Evolutionary conservation across 2,797 vertebrate genomes (phyloP).

Genomic region (Liasis olivaceus): DNA sequence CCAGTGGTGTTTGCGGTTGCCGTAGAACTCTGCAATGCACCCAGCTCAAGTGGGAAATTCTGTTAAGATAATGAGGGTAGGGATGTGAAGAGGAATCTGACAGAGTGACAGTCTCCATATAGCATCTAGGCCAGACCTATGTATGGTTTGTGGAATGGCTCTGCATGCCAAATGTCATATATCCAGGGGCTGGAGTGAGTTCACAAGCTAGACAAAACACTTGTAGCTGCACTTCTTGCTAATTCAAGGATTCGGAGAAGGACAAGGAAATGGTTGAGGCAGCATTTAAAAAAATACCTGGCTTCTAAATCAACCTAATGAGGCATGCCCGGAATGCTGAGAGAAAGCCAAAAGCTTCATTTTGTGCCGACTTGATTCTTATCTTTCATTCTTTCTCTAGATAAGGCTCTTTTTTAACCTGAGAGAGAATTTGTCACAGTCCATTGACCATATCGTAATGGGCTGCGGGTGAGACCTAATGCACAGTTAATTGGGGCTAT

Average conservation of each 20-base stretch:
- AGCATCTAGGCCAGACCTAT: not conserved
- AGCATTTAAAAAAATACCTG: constrained; percentile 43
- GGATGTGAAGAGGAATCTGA: not conserved
- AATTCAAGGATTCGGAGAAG: not conserved
- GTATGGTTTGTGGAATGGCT: not conserved
- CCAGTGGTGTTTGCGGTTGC: not conserved
- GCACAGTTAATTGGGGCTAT: constrained; percentile 32
- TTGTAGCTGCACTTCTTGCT: constrained; percentile 28
- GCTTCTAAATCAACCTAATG: constrained; percentile 69
- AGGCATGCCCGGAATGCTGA: constrained; percentile 62
- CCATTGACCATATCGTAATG: constrained; percentile 49
- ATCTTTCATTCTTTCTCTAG: constrained; percentile 8
- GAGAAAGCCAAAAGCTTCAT: constrained; percentile 57
- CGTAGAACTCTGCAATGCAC: not conserved
- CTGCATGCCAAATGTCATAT: accelerated
- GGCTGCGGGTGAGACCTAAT: constrained; percentile 44
- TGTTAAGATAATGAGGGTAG: not conserved
- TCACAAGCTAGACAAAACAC: constrained; percentile 17
- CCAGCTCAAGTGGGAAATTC: not conserved
- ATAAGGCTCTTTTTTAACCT: constrained; percentile 44
- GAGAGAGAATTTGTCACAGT: constrained; percentile 66
- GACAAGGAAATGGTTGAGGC: constrained; percentile 46
- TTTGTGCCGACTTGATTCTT: constrained; percentile 57
- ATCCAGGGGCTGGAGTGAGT: not conserved
- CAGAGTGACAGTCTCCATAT: not conserved